Evolutionary conservation across 1,140 invertebrate genomes (phyloP).

Genomic region (Formica selysi): DNA sequence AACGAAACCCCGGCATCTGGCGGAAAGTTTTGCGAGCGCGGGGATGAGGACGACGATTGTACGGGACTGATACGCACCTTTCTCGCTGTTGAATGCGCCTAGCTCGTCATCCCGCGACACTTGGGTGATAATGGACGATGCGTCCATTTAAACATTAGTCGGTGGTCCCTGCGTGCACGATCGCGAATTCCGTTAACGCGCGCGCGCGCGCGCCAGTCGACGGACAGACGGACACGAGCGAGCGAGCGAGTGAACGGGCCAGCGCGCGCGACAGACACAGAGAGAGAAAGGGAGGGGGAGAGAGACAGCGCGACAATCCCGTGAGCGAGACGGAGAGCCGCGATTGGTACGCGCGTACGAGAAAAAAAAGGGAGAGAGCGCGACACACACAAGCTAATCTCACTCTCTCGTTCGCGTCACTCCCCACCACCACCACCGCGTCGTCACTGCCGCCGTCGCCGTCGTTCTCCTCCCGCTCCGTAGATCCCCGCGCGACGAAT

Average conservation of each 20-base stretch:
- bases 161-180: conserved; percentile 81
- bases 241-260: background rate
- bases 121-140: conserved; percentile 99
- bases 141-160: conserved; percentile 97
- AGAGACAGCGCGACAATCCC: background rate
- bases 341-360: conserved; percentile 64
- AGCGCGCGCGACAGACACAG: background rate
- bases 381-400: conserved; percentile 69
- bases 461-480: conserved; percentile 31
- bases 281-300: background rate
- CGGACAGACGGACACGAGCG: conserved; percentile 56
- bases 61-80: conserved; percentile 90
- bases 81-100: conserved; percentile 94
- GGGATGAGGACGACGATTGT: conserved; percentile 28
- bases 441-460: conserved; percentile 4
- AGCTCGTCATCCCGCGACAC: conserved; percentile 98
- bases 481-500: conserved; percentile 68
- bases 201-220: conserved; percentile 77
- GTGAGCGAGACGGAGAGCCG: background rate
- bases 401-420: conserved; percentile 61
- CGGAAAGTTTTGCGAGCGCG: conserved; percentile 53
- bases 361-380: conserved; percentile 57
- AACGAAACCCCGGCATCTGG: conserved; percentile 76
- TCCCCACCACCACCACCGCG: conserved; percentile 9
- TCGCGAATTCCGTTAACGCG: conserved; percentile 82